Evolutionary conservation across 2,113 vertebrate species (phyloP).

Genomic region (Petrocephalus zakoni): DNA sequence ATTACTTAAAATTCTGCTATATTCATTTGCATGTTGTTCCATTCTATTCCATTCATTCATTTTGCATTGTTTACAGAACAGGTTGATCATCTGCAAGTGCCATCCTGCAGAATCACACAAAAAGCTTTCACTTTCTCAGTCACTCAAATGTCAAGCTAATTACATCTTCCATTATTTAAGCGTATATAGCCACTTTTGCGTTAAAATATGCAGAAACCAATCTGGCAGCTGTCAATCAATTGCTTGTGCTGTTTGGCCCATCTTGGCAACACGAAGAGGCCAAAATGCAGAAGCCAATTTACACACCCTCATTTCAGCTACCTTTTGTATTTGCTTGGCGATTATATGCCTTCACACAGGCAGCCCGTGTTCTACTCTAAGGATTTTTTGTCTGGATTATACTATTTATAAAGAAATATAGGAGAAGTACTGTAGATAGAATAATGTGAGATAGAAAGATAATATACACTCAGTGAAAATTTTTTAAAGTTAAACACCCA

Average conservation of each 20-base stretch:
- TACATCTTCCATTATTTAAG: constrained; percentile 8
- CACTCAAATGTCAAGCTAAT: constrained; percentile 20
- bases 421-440: neutral
- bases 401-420: neutral
- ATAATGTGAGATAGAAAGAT: neutral
- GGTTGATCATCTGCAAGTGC: neutral
- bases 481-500: too few relatives aligned
- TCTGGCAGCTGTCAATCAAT: constrained; percentile 7
- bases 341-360: neutral
- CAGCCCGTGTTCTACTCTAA: neutral
- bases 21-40: neutral
- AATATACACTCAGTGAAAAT: too few relatives aligned
- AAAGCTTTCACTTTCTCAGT: constrained; percentile 9
- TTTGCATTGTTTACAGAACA: neutral
- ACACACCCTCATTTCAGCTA: neutral
- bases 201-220: neutral
- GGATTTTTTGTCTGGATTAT: neutral
- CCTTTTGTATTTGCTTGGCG: neutral
- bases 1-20: neutral
- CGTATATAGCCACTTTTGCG: neutral
- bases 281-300: neutral
- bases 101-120: neutral
- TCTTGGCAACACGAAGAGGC: neutral
- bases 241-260: neutral
- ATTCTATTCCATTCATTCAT: neutral